phyloP scores from a whole-genome alignment of 2,113 vertebrate species.

The Nothobranchius kuhntae region DNA sequence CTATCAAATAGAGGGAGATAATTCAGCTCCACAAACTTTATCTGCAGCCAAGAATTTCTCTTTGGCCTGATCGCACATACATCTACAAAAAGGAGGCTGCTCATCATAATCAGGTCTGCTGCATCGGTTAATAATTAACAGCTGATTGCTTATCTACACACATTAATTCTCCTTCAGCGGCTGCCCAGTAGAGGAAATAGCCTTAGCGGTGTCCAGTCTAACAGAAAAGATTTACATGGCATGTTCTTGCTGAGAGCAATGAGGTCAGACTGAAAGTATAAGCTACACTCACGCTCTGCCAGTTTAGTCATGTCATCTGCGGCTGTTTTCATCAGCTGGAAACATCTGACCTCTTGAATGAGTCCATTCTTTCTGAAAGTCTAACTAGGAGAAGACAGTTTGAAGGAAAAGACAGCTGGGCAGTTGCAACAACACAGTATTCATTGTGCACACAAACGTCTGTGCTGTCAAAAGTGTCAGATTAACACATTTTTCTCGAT shows the following conservation, averaged over 20 bases:
- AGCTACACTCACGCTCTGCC: not conserved
- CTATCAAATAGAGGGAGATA: not conserved
- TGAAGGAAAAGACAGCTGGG: not conserved
- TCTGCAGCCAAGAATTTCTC: not conserved
- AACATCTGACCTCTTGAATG: constrained; percentile 27
- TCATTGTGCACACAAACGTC: not conserved
- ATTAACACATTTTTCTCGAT: constrained; percentile 1
- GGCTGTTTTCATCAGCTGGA: constrained; percentile 4
- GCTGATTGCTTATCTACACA: not conserved
- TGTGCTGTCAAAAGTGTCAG: constrained; percentile 6
- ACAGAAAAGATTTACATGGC: not conserved
- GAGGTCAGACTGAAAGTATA: constrained; percentile 11
- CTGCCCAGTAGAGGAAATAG: not conserved
- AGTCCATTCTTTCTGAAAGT: constrained; percentile 27
- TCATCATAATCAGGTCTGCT: not conserved
- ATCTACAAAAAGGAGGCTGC: not conserved
- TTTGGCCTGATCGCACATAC: not conserved
- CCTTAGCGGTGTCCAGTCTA: not conserved
- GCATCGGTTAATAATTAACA: not conserved
- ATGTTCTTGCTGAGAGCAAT: not conserved
- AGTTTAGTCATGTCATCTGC: constrained; percentile 3
- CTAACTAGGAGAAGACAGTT: not conserved
- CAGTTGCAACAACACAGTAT: constrained; percentile 9
- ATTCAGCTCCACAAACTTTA: not conserved
- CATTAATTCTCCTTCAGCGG: constrained; percentile 1